Base-by-base conservation (phyloP, 2,888 invertebrate species). In the Morpho helenor region DNA sequence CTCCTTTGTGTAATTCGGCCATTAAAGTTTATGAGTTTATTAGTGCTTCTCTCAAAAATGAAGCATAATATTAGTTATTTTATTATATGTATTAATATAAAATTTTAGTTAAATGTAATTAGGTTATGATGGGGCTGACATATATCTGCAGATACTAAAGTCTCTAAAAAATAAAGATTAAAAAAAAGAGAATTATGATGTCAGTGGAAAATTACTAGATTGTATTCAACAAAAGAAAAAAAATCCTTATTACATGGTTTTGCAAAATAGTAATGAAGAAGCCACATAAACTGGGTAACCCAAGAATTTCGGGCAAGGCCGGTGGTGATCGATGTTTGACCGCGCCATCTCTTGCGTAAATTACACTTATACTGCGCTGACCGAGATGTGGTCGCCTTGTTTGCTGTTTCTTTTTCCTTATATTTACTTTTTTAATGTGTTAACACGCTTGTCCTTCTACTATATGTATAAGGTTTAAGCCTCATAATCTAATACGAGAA, bases 271-370 rank as follows among this genome's bases (percentile, higher is more conserved):
- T 62, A 64, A 64, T 62, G 66, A 63, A 65, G 66, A 64, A 58
- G 65, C 46, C 62, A 62, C 64, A 67, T 60, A 64, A 66, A 66
- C 59, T 67, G 57, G 59, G 62, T 61, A 63, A 52, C 49, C 61
- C 76, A 84, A 75, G 79, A 80, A 87, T 86, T 82, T 82, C 83
- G 87, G 83, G 86, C 87, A 87, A 87, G 88, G 87, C 75, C 83
- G 68, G 61, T 65, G 65, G 75, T 80, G 82, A 83, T 83, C 80
- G 77, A 82, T 81, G 82, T 78, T 75, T 76, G 74, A 69, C 68
- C 68, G 72, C 52, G 59, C 23, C 54, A 61, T 66, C 65, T 74
- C 72, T 87, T 87, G 81, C 84, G 84, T 78, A 87, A 87, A 70
- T 66, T 63, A 61, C 63, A 61, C 69, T 67, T 68, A 66, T 67